Evolutionary conservation across 2,797 vertebrate genomes (phyloP).

Genomic region (Sebastes kiyomatsui): DNA sequence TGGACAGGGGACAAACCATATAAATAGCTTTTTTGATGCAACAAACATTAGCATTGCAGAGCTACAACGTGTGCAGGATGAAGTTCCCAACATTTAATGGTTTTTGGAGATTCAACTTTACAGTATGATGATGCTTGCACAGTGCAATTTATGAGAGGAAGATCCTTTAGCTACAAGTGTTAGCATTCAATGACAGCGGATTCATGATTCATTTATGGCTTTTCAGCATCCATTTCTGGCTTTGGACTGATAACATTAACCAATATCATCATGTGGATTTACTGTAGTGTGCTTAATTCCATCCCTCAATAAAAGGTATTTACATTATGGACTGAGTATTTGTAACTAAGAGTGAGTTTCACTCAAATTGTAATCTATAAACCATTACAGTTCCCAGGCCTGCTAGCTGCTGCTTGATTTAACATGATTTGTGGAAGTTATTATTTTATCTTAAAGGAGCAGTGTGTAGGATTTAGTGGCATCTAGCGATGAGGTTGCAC

Average conservation of each 20-base stretch:
- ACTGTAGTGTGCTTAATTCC: slow-evolving; percentile 47
- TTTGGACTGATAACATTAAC: slow-evolving; percentile 45
- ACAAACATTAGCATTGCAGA: slow-evolving; percentile 48
- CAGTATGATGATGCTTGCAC: slow-evolving; percentile 30
- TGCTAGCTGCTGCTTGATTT: slow-evolving; percentile 16
- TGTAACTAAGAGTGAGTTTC: background rate
- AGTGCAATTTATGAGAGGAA: slow-evolving; percentile 54
- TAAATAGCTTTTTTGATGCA: slow-evolving; percentile 47
- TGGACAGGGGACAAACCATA: slow-evolving; percentile 38
- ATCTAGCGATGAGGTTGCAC: no score
- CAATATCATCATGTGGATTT: slow-evolving; percentile 7
- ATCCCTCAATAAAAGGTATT: slow-evolving; percentile 14
- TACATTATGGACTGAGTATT: slow-evolving; percentile 13
- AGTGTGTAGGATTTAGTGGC: background rate
- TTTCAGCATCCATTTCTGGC: slow-evolving; percentile 50
- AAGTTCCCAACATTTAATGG: slow-evolving; percentile 31
- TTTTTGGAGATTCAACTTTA: slow-evolving; percentile 23
- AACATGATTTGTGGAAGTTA: slow-evolving; percentile 13
- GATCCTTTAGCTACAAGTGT: slow-evolving; percentile 49
- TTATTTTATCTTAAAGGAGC: background rate
- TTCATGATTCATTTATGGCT: slow-evolving; percentile 54
- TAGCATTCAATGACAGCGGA: slow-evolving; percentile 26
- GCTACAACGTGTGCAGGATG: slow-evolving; percentile 44
- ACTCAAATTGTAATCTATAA: slow-evolving; percentile 21
- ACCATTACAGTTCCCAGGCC: slow-evolving; percentile 8